These are phyloP conservation scores for Ischnura elegans DNA, from an alignment of 2,888 invertebrate genomes.

Conservation along the genomic window DNA sequence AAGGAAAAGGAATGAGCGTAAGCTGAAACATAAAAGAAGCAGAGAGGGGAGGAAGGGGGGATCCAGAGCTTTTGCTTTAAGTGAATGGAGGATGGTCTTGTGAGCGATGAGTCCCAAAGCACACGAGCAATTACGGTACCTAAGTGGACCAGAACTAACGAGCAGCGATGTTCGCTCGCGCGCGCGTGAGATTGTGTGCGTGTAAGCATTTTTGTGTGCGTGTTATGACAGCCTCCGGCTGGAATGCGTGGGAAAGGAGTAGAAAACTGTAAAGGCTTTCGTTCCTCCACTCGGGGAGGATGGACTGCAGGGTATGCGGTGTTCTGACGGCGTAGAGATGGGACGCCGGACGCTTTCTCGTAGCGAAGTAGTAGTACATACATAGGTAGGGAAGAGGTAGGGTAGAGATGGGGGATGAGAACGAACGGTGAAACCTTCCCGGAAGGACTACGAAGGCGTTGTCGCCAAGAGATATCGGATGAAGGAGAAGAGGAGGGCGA, in stretches of 20 bases:
- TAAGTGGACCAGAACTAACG: background rate
- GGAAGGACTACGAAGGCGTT: slow-evolving; percentile 20
- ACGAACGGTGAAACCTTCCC: background rate
- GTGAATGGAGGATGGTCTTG: background rate
- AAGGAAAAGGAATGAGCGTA: background rate
- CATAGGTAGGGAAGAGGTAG: background rate
- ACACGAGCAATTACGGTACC: background rate
- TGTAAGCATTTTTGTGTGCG: no score
- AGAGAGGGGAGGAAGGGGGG: no score
- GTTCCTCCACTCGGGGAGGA: background rate
- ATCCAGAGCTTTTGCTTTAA: background rate
- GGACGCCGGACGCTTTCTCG: background rate
- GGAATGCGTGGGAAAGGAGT: background rate
- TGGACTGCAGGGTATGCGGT: background rate
- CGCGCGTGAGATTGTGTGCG: no score
- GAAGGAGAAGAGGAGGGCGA: background rate
- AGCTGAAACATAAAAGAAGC: background rate
- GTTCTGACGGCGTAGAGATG: background rate
- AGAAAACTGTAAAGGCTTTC: background rate
- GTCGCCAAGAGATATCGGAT: background rate
- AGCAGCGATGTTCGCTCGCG: background rate
- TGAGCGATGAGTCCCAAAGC: background rate
- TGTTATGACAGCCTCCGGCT: background rate
- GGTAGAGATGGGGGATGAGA: background rate
- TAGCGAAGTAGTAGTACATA: no score